phyloP scores from a whole-genome alignment of 1,140 invertebrate genomes.

The Sycophila sp. region DNA sequence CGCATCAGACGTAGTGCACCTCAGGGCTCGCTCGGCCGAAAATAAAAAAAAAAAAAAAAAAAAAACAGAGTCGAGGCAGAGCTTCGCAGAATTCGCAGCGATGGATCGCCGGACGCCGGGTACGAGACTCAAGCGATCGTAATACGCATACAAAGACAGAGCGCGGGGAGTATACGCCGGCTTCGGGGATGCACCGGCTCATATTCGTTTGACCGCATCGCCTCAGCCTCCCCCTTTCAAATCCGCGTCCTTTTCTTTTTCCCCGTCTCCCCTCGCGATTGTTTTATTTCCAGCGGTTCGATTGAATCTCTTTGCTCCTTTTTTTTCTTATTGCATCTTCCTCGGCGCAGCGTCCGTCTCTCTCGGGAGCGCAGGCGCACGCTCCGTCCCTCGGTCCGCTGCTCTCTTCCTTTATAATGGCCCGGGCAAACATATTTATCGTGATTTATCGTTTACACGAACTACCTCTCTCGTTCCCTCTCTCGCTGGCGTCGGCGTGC shows the following conservation, averaged over 20 bases:
- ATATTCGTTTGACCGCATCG: constrained; percentile 36
- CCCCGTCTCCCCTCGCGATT: constrained; percentile 8
- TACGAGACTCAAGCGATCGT: constrained; percentile 62
- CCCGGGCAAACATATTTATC: constrained; percentile 62
- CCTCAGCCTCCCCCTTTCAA: constrained; percentile 37
- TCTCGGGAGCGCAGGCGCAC: not conserved
- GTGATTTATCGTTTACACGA: constrained; percentile 65
- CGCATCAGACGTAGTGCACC: constrained; percentile 37
- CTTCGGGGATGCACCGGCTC: constrained; percentile 46
- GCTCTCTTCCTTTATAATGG: constrained; percentile 56
- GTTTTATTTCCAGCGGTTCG: constrained; percentile 26
- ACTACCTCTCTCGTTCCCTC: constrained; percentile 41
- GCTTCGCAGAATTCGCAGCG: constrained; percentile 57
- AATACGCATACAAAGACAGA: constrained; percentile 51
- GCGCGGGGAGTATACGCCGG: constrained; percentile 49
- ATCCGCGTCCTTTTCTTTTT: constrained; percentile 24
- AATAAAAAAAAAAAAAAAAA: no score
- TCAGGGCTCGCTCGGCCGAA: constrained; percentile 46
- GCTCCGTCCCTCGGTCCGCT: constrained; percentile 24
- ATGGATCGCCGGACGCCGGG: constrained; percentile 61
- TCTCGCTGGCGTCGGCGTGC: not conserved
- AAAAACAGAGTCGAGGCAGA: constrained; percentile 26
- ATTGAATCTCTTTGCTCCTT: constrained; percentile 25
- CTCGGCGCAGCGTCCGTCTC: not conserved
- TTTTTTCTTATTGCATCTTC: constrained; percentile 21